Evolutionary conservation across 2,797 vertebrate species (phyloP).

Genomic region (Sardinella longiceps): DNA sequence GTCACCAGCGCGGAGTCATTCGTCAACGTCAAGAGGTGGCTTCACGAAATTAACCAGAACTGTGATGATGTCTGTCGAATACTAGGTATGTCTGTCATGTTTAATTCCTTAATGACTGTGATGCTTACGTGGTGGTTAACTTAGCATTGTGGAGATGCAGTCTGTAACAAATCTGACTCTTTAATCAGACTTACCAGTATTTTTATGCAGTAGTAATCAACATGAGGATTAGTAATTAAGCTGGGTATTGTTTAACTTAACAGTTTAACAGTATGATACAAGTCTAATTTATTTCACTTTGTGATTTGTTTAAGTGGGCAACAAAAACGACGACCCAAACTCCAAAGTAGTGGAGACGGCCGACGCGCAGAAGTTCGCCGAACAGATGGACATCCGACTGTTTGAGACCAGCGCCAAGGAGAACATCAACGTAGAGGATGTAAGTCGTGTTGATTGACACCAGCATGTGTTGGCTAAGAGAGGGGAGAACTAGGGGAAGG

Average conservation of each 20-base stretch:
- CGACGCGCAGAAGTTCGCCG: conserved; percentile 97
- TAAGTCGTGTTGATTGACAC: conserved; percentile 56
- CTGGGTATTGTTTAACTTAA: background rate
- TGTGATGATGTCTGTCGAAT: conserved; percentile 98
- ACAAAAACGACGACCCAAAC: conserved; percentile 97
- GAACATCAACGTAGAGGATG: conserved; percentile 98
- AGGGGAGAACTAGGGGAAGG: background rate
- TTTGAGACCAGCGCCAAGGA: conserved; percentile 99
- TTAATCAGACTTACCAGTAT: background rate
- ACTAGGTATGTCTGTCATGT: conserved; percentile 78
- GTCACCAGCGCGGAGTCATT: conserved; percentile 98
- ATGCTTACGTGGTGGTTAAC: background rate
- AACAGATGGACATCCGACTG: conserved; percentile 97
- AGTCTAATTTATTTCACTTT: background rate
- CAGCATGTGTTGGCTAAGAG: background rate
- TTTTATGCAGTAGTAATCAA: background rate
- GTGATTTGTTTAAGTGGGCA: conserved; percentile 82
- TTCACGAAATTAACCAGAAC: conserved; percentile 99
- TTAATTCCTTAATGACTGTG: conserved; percentile 29
- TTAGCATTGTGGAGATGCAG: background rate
- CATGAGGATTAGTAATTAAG: background rate
- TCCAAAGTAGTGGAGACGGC: conserved; percentile 98
- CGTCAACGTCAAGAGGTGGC: conserved; percentile 98
- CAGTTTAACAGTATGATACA: too few relatives aligned
- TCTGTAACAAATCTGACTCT: background rate